Conservation (phyloP, 2,888 invertebrate species). For the Metallyticus violacea region DNA sequence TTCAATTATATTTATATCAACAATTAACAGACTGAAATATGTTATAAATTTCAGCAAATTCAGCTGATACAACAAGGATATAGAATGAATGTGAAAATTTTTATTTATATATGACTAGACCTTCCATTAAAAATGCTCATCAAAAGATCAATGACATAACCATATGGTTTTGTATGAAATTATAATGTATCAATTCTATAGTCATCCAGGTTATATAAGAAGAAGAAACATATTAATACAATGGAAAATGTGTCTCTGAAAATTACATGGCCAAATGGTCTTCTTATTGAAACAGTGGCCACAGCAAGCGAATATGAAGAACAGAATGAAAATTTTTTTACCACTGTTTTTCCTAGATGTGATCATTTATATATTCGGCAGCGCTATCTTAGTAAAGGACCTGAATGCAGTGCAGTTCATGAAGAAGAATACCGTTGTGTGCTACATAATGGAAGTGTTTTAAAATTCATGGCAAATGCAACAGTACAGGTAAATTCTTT, state of each 20-base stretch:
- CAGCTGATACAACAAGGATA: too few relatives aligned
- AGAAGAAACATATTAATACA: neutral
- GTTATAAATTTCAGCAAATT: too few relatives aligned
- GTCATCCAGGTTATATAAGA: neutral
- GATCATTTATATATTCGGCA: neutral
- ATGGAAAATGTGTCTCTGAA: neutral
- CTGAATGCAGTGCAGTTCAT: neutral
- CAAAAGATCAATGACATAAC: too few relatives aligned
- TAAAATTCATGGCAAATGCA: neutral
- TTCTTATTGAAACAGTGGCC: neutral
- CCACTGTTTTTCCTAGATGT: neutral
- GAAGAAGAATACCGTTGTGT: neutral
- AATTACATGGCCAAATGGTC: neutral
- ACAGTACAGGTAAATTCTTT: neutral
- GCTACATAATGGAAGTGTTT: neutral
- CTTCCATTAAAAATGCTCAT: too few relatives aligned
- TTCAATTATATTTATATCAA: too few relatives aligned
- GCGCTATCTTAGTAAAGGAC: neutral
- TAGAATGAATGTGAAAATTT: too few relatives aligned
- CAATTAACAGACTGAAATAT: too few relatives aligned
- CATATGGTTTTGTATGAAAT: neutral
- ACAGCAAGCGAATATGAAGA: neutral
- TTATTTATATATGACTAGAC: too few relatives aligned
- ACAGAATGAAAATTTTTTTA: neutral
- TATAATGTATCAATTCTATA: neutral